These are phyloP conservation scores for Lepilemur ruficaudatus DNA, from an alignment of 2,797 vertebrate genomes.

Conservation along the genomic window DNA sequence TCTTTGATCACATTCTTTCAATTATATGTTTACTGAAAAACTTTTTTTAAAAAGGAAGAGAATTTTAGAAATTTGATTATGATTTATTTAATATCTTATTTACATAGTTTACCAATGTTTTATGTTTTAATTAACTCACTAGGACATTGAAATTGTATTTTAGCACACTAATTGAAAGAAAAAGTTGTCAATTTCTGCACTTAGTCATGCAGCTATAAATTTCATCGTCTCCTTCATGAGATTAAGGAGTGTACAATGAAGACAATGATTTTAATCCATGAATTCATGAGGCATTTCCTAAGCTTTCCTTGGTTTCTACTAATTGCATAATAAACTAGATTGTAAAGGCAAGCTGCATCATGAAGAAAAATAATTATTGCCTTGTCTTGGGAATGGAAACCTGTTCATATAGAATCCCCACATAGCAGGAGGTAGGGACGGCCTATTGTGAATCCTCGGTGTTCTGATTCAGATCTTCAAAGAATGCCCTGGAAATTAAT, in stretches of 20 bases:
- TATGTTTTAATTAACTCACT: conserved; percentile 79
- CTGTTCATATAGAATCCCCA: not conserved
- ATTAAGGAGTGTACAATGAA: conserved; percentile 79
- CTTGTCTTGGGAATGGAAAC: conserved; percentile 30
- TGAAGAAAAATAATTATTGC: conserved; percentile 45
- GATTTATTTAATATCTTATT: conserved; percentile 77
- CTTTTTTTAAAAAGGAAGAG: conserved; percentile 72
- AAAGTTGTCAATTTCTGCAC: conserved; percentile 76
- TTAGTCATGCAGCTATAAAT: conserved; percentile 77
- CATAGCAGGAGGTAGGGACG: not conserved
- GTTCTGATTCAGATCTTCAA: not conserved
- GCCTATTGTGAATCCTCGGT: not conserved
- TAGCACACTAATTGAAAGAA: conserved; percentile 66
- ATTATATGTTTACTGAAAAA: conserved; percentile 59
- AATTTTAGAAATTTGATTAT: conserved; percentile 69
- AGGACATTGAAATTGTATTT: conserved; percentile 77
- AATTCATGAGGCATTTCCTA: conserved; percentile 64
- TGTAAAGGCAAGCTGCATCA: conserved; percentile 49
- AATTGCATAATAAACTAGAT: conserved; percentile 58
- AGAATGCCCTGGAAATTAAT: not conserved
- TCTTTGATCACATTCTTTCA: conserved; percentile 66
- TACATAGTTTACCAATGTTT: conserved; percentile 75
- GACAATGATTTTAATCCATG: conserved; percentile 74
- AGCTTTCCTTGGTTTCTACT: conserved; percentile 52
- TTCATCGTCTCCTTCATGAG: conserved; percentile 78